phyloP scores from a whole-genome alignment of 2,797 vertebrate genomes.

The Acanthis flammea region DNA sequence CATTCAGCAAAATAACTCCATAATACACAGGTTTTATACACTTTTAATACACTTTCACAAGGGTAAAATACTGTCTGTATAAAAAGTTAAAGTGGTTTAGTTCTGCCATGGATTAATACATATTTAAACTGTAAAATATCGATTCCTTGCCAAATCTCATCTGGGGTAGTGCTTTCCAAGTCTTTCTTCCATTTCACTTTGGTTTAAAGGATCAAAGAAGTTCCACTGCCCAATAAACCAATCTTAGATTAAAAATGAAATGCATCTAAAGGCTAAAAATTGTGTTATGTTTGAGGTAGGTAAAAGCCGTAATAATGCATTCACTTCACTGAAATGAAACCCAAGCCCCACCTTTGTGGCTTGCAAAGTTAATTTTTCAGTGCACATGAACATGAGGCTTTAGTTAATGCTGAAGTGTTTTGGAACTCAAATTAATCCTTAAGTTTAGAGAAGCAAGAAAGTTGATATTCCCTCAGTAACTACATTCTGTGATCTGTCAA shows the following conservation, averaged over 20 bases:
- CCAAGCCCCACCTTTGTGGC: background rate
- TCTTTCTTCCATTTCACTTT: conserved; percentile 29
- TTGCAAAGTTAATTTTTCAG: background rate
- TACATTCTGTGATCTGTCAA: background rate
- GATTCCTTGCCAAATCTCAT: conserved; percentile 50
- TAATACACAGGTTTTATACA: conserved; percentile 1
- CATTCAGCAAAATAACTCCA: conserved; percentile 20
- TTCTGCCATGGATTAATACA: conserved; percentile 50
- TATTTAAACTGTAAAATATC: conserved; percentile 46
- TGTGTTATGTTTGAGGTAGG: background rate
- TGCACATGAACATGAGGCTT: background rate
- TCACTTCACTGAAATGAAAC: background rate
- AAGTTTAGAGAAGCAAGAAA: background rate
- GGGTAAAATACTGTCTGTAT: conserved; percentile 28
- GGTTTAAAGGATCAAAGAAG: conserved; percentile 54
- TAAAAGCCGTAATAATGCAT: background rate
- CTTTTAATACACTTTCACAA: conserved; percentile 2
- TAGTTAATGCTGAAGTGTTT: background rate
- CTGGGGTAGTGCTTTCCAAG: conserved; percentile 6
- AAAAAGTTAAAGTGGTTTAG: conserved; percentile 36
- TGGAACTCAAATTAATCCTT: background rate
- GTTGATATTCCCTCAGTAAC: background rate
- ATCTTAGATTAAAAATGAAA: conserved; percentile 19
- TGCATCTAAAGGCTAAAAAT: background rate
- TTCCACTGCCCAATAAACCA: conserved; percentile 4